These are phyloP conservation scores for Cotesia glomerata DNA, from an alignment of 1,140 invertebrate genomes.

Conservation along the genomic window DNA sequence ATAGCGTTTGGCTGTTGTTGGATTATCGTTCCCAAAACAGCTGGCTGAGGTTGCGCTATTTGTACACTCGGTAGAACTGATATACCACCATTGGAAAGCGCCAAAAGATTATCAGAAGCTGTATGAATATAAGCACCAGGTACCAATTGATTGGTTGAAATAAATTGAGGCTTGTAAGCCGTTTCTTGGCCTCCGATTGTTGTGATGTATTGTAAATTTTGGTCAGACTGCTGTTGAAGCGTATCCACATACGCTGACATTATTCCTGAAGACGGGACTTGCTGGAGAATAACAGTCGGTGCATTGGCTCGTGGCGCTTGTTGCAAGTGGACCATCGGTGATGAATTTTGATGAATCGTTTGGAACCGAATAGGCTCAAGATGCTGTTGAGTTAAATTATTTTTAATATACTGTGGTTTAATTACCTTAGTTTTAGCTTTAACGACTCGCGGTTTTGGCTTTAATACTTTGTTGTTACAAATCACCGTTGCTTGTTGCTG, in stretches of 20 bases:
- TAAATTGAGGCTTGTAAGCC: constrained; percentile 67
- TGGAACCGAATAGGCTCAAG: constrained; percentile 45
- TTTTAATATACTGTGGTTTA: constrained; percentile 48
- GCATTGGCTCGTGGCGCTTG: constrained; percentile 40
- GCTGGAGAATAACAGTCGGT: constrained; percentile 73
- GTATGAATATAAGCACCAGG: constrained; percentile 71
- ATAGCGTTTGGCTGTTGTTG: constrained; percentile 66
- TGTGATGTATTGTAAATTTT: constrained; percentile 75
- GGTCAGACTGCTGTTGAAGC: constrained; percentile 69
- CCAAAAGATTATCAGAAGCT: constrained; percentile 67
- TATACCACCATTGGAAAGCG: constrained; percentile 68
- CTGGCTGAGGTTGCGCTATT: constrained; percentile 61
- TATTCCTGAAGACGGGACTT: constrained; percentile 70
- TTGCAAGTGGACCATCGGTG: constrained; percentile 54
- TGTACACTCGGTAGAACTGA: constrained; percentile 66
- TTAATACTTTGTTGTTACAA: constrained; percentile 32
- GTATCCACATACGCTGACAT: constrained; percentile 74
- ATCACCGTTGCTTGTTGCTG: constrained; percentile 32
- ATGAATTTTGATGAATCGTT: constrained; percentile 44
- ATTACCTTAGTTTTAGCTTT: constrained; percentile 47
- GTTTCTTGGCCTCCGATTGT: constrained; percentile 66
- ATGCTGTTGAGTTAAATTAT: constrained; percentile 37
- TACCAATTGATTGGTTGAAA: constrained; percentile 66
- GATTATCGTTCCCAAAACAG: constrained; percentile 70
- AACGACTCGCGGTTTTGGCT: constrained; percentile 47